Percentiles rank a stretch among this genome's conserved stretches.
phyloP scores from a whole-genome alignment of 2,113 vertebrate genomes.

The Oryctolagus cuniculus region mOryCun1.1 NC_091450.1:41419001-41419500 shows the following conservation, averaged over 20 bases:
- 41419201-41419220: not conserved
- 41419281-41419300: constrained; percentile 1
- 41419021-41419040: no score
- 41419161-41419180: not conserved
- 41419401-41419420: not conserved
- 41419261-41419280: not conserved
- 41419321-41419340: not conserved
- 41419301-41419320: not conserved
- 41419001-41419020: no score
- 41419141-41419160: not conserved
- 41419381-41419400: not conserved
- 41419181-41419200: not conserved
- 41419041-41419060: no score
- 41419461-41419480: not conserved
- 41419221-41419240: not conserved
- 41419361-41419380: constrained; percentile 26
- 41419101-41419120: no score
- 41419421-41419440: not conserved
- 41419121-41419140: not conserved
- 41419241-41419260: constrained; percentile 17
- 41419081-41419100: no score
- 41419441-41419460: not conserved
- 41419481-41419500: no score
- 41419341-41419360: not conserved
- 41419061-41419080: no score